These are phyloP conservation scores for Leucozona laternaria DNA, from an alignment of 2,888 invertebrate genomes.

Conservation along the genomic window DNA sequence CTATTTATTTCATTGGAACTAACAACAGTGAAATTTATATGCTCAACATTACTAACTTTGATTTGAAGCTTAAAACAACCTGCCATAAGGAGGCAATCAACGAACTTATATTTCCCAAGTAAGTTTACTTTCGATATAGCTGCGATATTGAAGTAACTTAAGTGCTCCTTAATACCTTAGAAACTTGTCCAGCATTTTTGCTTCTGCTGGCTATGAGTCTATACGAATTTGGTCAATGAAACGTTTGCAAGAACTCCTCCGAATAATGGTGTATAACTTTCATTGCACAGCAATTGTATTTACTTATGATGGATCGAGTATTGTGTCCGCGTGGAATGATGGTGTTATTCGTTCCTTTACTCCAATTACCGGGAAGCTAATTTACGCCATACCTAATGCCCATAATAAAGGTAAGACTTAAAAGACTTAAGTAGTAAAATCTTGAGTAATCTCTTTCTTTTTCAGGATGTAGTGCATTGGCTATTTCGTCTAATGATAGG, in stretches of 20 bases:
- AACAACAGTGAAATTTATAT: slow-evolving; percentile 91
- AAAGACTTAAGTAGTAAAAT: neutral
- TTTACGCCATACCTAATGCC: slow-evolving; percentile 93
- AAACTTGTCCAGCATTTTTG: slow-evolving; percentile 92
- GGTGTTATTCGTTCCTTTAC: slow-evolving; percentile 92
- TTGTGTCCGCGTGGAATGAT: slow-evolving; percentile 94
- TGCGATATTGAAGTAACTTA: neutral
- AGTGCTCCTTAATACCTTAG: slow-evolving; percentile 83
- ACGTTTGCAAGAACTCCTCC: slow-evolving; percentile 90
- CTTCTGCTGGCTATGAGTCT: slow-evolving; percentile 93
- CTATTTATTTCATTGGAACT: slow-evolving; percentile 90
- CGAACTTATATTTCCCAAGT: slow-evolving; percentile 92
- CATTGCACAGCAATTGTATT: slow-evolving; percentile 92
- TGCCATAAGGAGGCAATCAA: slow-evolving; percentile 93
- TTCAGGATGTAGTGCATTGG: slow-evolving; percentile 88
- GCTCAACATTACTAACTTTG: slow-evolving; percentile 88
- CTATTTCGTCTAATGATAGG: slow-evolving; percentile 88
- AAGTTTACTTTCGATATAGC: slow-evolving; percentile 83
- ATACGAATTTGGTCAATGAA: slow-evolving; percentile 93
- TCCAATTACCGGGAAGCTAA: slow-evolving; percentile 91
- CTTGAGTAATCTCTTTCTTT: neutral
- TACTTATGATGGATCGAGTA: slow-evolving; percentile 90
- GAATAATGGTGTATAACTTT: slow-evolving; percentile 94
- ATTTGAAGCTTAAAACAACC: slow-evolving; percentile 89
- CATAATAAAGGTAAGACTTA: slow-evolving; percentile 90